Evolutionary conservation across 1,140 invertebrate species (phyloP).

Genomic region (Delia radicum): DNA sequence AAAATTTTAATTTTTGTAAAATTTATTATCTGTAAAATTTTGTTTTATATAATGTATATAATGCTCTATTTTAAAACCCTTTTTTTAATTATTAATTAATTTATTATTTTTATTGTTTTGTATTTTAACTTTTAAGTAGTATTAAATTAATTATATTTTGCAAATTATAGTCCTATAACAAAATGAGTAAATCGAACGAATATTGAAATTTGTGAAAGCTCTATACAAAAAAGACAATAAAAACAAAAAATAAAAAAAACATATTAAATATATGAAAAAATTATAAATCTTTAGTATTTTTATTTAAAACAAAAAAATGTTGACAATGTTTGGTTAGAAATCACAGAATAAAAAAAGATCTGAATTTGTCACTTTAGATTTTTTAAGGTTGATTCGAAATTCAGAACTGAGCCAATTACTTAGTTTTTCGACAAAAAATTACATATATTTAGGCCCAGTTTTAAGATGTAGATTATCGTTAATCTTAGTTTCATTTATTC

Average conservation of each 20-base stretch:
- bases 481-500: too few relatives aligned
- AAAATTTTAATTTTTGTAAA: conserved; percentile 4
- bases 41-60: neutral
- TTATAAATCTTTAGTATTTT: neutral
- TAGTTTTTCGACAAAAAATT: too few relatives aligned
- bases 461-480: too few relatives aligned
- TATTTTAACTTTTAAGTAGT: neutral
- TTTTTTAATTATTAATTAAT: neutral
- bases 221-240: neutral
- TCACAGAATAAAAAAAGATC: neutral
- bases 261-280: neutral
- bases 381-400: too few relatives aligned
- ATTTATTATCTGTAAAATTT: conserved; percentile 10
- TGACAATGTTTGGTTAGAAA: too few relatives aligned
- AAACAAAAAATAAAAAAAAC: neutral
- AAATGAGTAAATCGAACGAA: too few relatives aligned
- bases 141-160: neutral
- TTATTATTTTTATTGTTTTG: neutral
- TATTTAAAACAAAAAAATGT: neutral
- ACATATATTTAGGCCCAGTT: too few relatives aligned
- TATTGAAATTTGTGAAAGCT: neutral
- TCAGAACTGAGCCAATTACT: too few relatives aligned
- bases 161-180: conserved; percentile 1
- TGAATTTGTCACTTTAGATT: too few relatives aligned
- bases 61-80: neutral